phyloP scores from a whole-genome alignment of 2,888 invertebrate species.

The Oscheius sp. region DNA sequence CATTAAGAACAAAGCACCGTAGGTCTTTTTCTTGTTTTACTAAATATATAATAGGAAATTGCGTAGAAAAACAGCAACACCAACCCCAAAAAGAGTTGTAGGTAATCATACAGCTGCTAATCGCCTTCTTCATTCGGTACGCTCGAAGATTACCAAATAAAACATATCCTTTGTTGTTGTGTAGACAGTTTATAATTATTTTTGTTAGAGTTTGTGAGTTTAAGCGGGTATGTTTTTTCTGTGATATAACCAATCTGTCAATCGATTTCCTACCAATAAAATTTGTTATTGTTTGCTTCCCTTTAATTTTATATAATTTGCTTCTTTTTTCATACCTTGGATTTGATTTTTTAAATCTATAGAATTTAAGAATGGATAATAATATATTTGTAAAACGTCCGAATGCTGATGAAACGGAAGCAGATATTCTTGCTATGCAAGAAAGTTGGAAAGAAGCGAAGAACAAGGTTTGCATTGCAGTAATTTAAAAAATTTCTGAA shows the following conservation, averaged over 20 bases:
- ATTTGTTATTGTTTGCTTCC: not conserved
- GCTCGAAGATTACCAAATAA: not conserved
- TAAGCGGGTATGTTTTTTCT: not conserved
- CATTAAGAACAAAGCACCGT: not conserved
- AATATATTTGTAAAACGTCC: slow-evolving; percentile 44
- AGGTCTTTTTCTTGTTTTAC: not conserved
- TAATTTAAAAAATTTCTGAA: too few species aligned
- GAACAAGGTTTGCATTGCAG: not conserved
- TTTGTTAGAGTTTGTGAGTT: not conserved
- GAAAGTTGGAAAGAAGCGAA: slow-evolving; percentile 35
- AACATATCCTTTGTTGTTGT: not conserved
- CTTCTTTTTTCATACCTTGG: not conserved
- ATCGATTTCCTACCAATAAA: not conserved
- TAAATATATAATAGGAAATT: not conserved
- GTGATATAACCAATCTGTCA: not conserved
- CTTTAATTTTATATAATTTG: not conserved
- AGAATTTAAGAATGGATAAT: slow-evolving; percentile 5
- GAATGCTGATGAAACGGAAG: slow-evolving; percentile 45
- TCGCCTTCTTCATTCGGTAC: not conserved
- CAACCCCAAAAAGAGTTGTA: not conserved
- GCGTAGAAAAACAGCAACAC: not conserved
- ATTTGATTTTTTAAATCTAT: not conserved
- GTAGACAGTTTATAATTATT: not conserved
- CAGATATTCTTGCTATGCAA: slow-evolving; percentile 48
- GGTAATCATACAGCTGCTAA: not conserved